These are phyloP conservation scores for Monomorium pharaonis DNA, from an alignment of 1,140 invertebrate genomes.

Conservation along the genomic window DNA sequence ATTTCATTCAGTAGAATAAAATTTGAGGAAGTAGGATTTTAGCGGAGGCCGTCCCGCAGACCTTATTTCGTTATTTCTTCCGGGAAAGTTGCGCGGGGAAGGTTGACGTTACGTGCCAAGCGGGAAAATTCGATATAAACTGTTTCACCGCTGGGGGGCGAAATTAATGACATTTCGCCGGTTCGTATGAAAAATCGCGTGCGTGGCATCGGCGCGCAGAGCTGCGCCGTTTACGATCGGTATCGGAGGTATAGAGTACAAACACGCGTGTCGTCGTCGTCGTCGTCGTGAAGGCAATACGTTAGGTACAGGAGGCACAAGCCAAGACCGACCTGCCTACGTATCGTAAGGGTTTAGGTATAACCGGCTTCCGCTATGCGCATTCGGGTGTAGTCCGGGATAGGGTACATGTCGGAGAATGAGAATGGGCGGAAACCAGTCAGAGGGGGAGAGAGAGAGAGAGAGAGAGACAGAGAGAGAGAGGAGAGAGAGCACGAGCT, in stretches of 20 bases:
- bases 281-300: slow-evolving; percentile 65
- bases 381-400: slow-evolving; percentile 70
- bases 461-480: too few relatives aligned
- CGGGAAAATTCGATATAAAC: slow-evolving; percentile 14
- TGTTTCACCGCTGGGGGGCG: neutral
- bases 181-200: slow-evolving; percentile 45
- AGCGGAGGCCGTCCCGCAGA: neutral
- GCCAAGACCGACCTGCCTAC: slow-evolving; percentile 47
- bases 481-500: slow-evolving; percentile 71
- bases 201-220: slow-evolving; percentile 31
- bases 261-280: slow-evolving; percentile 8
- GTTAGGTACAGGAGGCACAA: slow-evolving; percentile 75
- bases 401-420: slow-evolving; percentile 75
- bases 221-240: neutral
- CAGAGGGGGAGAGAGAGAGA: too few relatives aligned
- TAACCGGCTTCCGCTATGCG: slow-evolving; percentile 66
- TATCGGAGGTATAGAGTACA: slow-evolving; percentile 28
- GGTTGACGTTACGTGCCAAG: slow-evolving; percentile 14
- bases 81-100: neutral
- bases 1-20: neutral
- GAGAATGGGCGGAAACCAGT: slow-evolving; percentile 80
- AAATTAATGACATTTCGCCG: slow-evolving; percentile 47
- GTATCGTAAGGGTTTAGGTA: slow-evolving; percentile 70
- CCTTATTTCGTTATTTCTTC: neutral
- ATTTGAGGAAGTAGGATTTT: neutral